A percentile compares a stretch with the other conserved stretches of the same genome.
Evolutionary conservation across 2,113 vertebrate genomes (phyloP).

Genomic region (Sebastes fasciatus): DNA sequence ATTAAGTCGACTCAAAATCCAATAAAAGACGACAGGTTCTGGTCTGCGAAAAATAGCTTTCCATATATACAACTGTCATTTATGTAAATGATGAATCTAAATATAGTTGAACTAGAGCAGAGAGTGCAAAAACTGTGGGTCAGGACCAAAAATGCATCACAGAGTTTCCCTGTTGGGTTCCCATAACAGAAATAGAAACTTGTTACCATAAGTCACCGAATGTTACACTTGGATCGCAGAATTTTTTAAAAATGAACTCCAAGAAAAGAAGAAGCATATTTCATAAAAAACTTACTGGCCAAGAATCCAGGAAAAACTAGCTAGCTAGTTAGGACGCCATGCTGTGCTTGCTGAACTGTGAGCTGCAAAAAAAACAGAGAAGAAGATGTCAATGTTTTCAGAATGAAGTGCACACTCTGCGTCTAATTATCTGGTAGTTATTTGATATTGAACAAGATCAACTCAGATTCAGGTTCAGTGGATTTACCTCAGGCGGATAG

Average conservation of each 20-base stretch:
- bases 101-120: constrained; percentile 30
- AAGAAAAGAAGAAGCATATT: constrained; percentile 20
- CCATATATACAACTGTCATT: constrained; percentile 28
- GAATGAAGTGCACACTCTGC: constrained; percentile 17
- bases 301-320: constrained; percentile 49
- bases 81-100: constrained; percentile 45
- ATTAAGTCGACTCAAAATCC: not conserved
- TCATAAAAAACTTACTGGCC: constrained; percentile 63
- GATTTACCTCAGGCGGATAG: constrained; percentile 76
- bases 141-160: constrained; percentile 39
- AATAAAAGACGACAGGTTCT: constrained; percentile 10
- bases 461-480: constrained; percentile 63
- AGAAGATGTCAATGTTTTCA: constrained; percentile 29
- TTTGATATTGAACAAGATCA: constrained; percentile 48
- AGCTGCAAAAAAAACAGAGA: constrained; percentile 52
- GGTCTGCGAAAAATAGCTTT: constrained; percentile 9
- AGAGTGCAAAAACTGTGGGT: constrained; percentile 35
- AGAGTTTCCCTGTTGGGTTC: constrained; percentile 37
- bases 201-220: constrained; percentile 17
- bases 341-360: constrained; percentile 45
- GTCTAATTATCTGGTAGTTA: constrained; percentile 51
- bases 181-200: constrained; percentile 49
- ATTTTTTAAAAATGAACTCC: not conserved
- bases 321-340: constrained; percentile 50
- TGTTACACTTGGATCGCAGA: constrained; percentile 22